Evolutionary conservation across 2,797 vertebrate species (phyloP).

Genomic region (Acipenser ruthenus): DNA sequence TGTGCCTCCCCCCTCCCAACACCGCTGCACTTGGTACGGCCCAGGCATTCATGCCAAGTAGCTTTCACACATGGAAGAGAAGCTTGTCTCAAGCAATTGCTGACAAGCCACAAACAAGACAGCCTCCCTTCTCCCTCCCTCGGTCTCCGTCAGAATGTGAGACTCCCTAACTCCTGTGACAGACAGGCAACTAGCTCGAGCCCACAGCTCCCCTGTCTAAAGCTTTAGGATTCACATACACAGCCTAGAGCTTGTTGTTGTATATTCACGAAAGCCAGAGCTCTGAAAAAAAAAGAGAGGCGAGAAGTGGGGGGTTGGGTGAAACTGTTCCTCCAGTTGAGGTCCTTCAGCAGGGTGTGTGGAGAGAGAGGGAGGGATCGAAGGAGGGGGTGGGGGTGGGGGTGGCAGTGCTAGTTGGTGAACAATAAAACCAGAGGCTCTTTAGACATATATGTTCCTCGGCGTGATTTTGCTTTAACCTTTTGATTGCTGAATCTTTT

Average conservation of each 20-base stretch:
- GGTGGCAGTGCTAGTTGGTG: slow-evolving; percentile 30
- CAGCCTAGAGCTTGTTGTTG: background rate
- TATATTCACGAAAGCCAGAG: background rate
- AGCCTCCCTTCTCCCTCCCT: slow-evolving; percentile 40
- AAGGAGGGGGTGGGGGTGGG: slow-evolving; percentile 12
- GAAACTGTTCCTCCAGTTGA: background rate
- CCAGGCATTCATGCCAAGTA: slow-evolving; percentile 92
- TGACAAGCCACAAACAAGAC: slow-evolving; percentile 95
- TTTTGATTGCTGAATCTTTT: background rate
- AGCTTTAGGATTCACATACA: background rate
- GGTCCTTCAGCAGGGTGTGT: slow-evolving; percentile 14
- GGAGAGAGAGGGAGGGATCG: slow-evolving; percentile 7
- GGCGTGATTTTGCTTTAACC: slow-evolving; percentile 8
- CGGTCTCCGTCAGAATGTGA: slow-evolving; percentile 19
- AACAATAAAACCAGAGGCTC: slow-evolving; percentile 38
- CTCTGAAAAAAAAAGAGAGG: background rate
- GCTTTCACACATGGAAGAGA: slow-evolving; percentile 88
- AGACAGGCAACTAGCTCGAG: background rate
- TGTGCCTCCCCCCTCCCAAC: slow-evolving; percentile 64
- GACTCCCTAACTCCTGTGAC: slow-evolving; percentile 19
- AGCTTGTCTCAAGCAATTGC: slow-evolving; percentile 91
- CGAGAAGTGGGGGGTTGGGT: background rate
- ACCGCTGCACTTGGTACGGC: slow-evolving; percentile 73
- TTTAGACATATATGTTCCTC: slow-evolving; percentile 28
- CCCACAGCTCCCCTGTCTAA: background rate